Percentiles rank a stretch among this genome's conserved stretches.
Conservation (phyloP, 2,113 vertebrate species). For the Cryptomyrus ogoouensis region DNA sequence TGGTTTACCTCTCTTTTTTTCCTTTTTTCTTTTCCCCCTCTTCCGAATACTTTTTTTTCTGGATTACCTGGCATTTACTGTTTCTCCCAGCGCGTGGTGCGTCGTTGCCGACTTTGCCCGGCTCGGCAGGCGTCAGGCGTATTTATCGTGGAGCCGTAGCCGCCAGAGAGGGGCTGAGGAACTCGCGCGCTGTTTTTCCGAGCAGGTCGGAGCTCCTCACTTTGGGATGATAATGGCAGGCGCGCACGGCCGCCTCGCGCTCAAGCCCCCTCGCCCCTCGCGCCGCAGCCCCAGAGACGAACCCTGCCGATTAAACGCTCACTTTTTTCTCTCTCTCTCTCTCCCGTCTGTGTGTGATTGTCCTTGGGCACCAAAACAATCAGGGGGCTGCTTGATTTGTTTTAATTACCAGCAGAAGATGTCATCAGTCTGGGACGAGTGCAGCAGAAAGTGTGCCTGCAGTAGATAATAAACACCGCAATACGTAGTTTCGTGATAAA, state of each 20-base stretch:
- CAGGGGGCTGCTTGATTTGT: constrained; percentile 97
- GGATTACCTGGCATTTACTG: constrained; percentile 53
- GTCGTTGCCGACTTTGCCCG: constrained; percentile 72
- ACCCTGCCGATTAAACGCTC: constrained; percentile 85
- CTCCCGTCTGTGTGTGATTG: constrained; percentile 77
- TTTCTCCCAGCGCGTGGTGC: constrained; percentile 68
- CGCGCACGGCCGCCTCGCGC: constrained; percentile 72
- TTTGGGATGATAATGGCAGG: constrained; percentile 86
- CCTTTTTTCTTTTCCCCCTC: neutral
- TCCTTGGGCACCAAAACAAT: constrained; percentile 98
- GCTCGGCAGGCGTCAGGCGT: constrained; percentile 69
- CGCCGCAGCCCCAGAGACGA: constrained; percentile 80
- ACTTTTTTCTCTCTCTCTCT: constrained; percentile 48
- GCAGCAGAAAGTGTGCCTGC: constrained; percentile 86
- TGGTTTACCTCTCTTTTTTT: constrained; percentile 68
- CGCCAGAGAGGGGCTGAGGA: constrained; percentile 63
- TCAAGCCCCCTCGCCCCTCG: constrained; percentile 83
- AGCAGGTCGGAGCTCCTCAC: constrained; percentile 67
- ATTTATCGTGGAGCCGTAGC: constrained; percentile 69
- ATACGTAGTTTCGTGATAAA: constrained; percentile 93
- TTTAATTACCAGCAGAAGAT: constrained; percentile 97
- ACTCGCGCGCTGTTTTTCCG: constrained; percentile 59
- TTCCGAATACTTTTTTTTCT: constrained; percentile 55
- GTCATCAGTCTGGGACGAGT: constrained; percentile 92
- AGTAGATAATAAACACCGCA: constrained; percentile 87